Conservation (phyloP, 35 echinoderm and acorn worm genomes). For the Strongylocentrotus purpuratus region DNA sequence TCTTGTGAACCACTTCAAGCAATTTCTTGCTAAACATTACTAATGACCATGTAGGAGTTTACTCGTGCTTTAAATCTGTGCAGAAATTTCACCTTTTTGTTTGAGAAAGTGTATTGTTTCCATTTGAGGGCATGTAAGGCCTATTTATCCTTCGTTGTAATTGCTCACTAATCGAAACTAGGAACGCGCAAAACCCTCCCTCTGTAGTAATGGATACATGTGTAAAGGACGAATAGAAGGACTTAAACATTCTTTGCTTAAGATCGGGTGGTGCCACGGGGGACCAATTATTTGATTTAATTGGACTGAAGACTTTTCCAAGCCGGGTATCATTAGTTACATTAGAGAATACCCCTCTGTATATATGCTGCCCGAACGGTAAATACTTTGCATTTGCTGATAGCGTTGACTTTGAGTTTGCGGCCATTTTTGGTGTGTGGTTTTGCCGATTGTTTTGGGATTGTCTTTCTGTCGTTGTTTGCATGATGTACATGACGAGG, state of each 20-base stretch:
- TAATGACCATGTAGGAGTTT: neutral
- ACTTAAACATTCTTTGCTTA: slow-evolving; percentile 12
- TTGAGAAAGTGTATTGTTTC: neutral
- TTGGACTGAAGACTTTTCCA: neutral
- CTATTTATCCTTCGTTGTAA: neutral
- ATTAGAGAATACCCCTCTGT: neutral
- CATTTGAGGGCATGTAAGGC: neutral
- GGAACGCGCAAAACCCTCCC: neutral
- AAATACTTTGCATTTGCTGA: neutral
- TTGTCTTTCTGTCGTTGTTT: neutral
- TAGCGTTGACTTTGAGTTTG: neutral
- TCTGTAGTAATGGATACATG: neutral
- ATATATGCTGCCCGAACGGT: neutral
- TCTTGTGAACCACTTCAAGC: neutral
- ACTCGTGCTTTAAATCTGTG: neutral
- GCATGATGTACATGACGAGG: neutral
- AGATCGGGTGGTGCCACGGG: neutral
- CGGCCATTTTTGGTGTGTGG: neutral
- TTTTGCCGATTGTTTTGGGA: neutral
- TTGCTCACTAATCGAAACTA: neutral
- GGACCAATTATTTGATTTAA: slow-evolving; percentile 3
- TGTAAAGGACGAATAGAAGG: neutral
- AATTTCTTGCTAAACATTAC: neutral
- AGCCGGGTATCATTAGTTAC: neutral
- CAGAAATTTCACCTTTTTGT: neutral